Evolutionary conservation across 2,888 invertebrate species (phyloP).

Genomic region (Tipula confusa): DNA sequence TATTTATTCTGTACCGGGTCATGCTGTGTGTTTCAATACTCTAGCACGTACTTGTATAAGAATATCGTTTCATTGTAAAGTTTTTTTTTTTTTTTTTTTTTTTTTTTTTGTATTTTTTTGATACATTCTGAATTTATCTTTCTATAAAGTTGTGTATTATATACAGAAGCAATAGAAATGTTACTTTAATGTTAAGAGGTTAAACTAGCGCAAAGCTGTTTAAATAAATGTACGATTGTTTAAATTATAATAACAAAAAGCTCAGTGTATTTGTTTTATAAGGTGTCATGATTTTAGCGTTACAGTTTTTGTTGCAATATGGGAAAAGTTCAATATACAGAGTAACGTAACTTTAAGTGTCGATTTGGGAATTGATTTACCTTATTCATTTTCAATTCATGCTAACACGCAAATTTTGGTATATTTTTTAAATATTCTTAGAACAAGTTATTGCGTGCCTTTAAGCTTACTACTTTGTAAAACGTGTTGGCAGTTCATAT

Average conservation of each 20-base stretch:
- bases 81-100: no score
- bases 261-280: neutral
- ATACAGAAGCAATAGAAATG: neutral
- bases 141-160: neutral
- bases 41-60: neutral
- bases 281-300: neutral
- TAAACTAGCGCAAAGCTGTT: neutral
- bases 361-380: no score
- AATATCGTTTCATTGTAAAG: neutral
- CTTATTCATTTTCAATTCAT: no score
- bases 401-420: no score
- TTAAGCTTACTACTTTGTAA: no score
- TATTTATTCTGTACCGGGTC: neutral
- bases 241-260: neutral
- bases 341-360: no score
- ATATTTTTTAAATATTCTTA: no score
- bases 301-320: neutral
- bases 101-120: no score
- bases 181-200: neutral
- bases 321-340: no score
- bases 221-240: neutral
- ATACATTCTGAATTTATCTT: neutral
- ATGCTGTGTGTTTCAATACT: slow-evolving; percentile 6
- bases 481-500: no score
- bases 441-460: no score